Percentiles rank a stretch among this genome's conserved stretches.
These are phyloP conservation scores for Dipodomys merriami DNA, from an alignment of 2,113 vertebrate genomes.

Conservation along the genomic window DNA sequence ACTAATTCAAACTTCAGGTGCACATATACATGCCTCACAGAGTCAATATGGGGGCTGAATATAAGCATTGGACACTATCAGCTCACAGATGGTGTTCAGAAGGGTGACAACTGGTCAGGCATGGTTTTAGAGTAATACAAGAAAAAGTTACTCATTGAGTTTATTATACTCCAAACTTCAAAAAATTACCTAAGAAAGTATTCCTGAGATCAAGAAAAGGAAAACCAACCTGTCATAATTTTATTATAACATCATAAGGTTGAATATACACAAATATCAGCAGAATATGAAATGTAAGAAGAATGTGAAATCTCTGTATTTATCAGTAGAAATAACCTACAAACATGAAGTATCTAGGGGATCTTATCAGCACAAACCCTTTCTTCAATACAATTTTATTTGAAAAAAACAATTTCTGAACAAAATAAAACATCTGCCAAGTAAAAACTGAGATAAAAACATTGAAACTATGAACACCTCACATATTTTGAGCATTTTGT, in stretches of 20 bases:
- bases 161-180: slow-evolving; percentile 48
- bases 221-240: background rate
- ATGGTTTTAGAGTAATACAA: background rate
- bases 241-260: background rate
- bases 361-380: background rate
- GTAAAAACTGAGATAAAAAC: slow-evolving; percentile 33
- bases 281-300: slow-evolving; percentile 40
- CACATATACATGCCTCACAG: background rate
- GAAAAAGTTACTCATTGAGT: background rate
- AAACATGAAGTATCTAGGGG: slow-evolving; percentile 1
- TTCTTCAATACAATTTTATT: slow-evolving; percentile 36
- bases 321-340: slow-evolving; percentile 26
- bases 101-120: background rate
- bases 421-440: slow-evolving; percentile 25
- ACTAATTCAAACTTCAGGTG: background rate
- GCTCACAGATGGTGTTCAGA: background rate
- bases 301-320: slow-evolving; percentile 33
- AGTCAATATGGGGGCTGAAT: background rate
- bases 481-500: background rate
- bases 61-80: background rate
- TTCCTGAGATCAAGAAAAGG: slow-evolving; percentile 25
- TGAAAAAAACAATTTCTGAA: slow-evolving; percentile 22
- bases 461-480: slow-evolving; percentile 22
- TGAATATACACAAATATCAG: background rate
- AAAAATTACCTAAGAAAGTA: slow-evolving; percentile 30